These are phyloP conservation scores for Leucoraja erinaceus DNA, from an alignment of 2,113 vertebrate genomes.

Conservation along the genomic window DNA sequence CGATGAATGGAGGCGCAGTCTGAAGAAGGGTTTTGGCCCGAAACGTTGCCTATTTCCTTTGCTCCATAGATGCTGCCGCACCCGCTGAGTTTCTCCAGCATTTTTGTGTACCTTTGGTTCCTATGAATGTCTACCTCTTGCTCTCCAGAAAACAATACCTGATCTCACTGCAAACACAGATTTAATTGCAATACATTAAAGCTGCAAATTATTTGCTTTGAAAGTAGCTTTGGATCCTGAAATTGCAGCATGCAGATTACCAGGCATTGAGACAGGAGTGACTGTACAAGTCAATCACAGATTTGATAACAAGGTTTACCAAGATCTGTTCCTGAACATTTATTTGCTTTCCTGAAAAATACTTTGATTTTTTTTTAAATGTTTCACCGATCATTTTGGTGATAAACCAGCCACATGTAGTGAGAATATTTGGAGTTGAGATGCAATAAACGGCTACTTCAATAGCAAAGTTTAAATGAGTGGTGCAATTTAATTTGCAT, in stretches of 20 bases:
- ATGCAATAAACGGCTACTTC: not conserved
- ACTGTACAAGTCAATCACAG: not conserved
- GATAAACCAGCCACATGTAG: not conserved
- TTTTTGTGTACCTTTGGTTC: too few species aligned
- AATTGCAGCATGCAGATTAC: not conserved
- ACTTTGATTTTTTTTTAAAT: not conserved
- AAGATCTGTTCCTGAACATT: conserved; percentile 6
- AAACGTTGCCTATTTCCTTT: too few species aligned
- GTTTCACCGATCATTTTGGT: not conserved
- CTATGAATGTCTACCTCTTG: not conserved
- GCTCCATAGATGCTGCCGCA: too few species aligned
- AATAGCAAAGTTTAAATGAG: not conserved
- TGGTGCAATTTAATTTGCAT: not conserved
- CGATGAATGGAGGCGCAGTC: too few species aligned
- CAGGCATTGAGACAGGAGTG: not conserved
- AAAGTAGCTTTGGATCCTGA: not conserved
- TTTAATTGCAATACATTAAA: conserved; percentile 20
- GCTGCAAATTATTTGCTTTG: not conserved
- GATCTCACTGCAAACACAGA: not conserved
- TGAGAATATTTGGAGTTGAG: not conserved
- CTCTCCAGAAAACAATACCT: conserved; percentile 10
- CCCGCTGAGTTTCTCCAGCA: too few species aligned
- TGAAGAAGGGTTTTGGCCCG: too few species aligned
- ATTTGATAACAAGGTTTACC: not conserved
- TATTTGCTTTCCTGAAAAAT: not conserved